Evolutionary conservation across 1,140 invertebrate genomes (phyloP), one percentile per base, ranked within the genome.

Genomic region (Pseudomyrmex gracilis): DNA sequence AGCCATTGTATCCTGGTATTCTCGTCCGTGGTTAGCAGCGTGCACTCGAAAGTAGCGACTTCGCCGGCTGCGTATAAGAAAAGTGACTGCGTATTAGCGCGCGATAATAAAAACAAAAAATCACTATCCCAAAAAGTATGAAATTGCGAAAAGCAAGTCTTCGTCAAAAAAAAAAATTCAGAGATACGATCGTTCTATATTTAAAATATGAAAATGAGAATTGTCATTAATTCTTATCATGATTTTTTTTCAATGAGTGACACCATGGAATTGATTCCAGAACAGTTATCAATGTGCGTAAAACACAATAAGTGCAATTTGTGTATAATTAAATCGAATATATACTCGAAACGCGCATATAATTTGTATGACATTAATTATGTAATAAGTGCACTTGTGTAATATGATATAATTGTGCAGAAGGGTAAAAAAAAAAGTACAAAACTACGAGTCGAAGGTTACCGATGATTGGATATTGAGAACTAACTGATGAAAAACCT

Each of bases 21-120:
- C 10, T 86, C 77, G 58, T 92, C 88, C 7, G 73, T 88, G 1
- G 90, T 85, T 51, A 95, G 94, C 57, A 98, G 95, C 84, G 96
- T 95, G 90, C 98, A 98, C 93, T 98, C 97, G 92, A 99, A 98
- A 66, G 95, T 93, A 13, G 97, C 97, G 86, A 96, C 97, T 90
- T 98, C 97, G 67, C 98, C 98, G 92, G 97, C 98, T 98, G 94
- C 55, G n/a, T 55, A 5, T 34, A 7, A 63, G 83, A 83, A 13
- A 9, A 57, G 24, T 0, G 9, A 24, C 3, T 22, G 3, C 34
- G 4, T 34, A 2, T 87, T 55, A 73, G n/a, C 49, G 9, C 2
- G 15, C 47, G 22, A 34, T 34, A 34, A 34, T 34, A 24, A 0
- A 51, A 67, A 2, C n/a, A n/a, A 47, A 17, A 7, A 24, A 5